Percentiles rank a stretch among this genome's conserved stretches.
phyloP scores from a whole-genome alignment of 2,113 vertebrate species.

The Crotalus viridis region DNA sequence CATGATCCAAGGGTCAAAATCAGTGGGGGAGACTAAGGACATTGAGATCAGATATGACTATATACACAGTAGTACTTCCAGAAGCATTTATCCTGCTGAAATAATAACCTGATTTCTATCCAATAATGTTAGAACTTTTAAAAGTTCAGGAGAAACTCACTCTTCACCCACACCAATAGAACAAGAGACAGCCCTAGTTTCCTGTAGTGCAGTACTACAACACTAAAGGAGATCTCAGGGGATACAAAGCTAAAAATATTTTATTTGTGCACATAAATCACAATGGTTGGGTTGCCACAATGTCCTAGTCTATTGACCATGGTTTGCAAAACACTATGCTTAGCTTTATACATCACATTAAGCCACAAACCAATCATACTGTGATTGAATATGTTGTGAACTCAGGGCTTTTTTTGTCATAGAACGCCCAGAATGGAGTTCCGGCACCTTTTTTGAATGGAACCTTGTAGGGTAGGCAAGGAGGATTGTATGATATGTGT shows the following conservation, averaged over 20 bases:
- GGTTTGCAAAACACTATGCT: background rate
- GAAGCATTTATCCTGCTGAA: background rate
- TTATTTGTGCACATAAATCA: background rate
- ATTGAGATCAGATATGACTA: background rate
- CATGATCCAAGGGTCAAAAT: background rate
- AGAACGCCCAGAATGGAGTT: too few species aligned
- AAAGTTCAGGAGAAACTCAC: background rate
- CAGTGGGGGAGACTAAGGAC: background rate
- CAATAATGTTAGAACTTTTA: background rate
- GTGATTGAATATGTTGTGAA: background rate
- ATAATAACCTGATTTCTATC: background rate
- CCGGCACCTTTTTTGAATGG: too few species aligned
- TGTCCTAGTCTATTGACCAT: background rate
- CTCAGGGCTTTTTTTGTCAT: too few species aligned
- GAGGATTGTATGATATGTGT: too few species aligned
- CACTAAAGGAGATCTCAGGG: background rate
- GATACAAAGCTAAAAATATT: background rate
- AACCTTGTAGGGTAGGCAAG: too few species aligned
- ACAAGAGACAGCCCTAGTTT: background rate
- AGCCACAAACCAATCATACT: background rate
- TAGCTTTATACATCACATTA: background rate
- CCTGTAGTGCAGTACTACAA: background rate
- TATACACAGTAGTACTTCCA: background rate
- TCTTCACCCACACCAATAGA: background rate
- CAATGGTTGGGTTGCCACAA: background rate